phyloP scores from a whole-genome alignment of 30 jellyfish, hydroid and myxozoan genomes.

The Euphysa ruthae region DNA sequence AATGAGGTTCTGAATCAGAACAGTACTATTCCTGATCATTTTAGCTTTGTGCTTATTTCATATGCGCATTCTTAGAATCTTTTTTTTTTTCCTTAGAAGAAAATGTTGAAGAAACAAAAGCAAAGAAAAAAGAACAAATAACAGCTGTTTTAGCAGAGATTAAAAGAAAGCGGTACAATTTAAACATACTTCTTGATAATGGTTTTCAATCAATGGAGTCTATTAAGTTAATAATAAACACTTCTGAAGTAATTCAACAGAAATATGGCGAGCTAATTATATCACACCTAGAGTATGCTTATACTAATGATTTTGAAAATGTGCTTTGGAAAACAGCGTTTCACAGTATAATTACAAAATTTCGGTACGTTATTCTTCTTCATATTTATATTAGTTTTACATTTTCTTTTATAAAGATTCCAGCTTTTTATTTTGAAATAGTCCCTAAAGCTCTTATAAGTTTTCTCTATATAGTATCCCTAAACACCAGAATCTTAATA shows the following conservation, averaged over 20 bases:
- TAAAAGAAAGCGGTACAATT: neutral
- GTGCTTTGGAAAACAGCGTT: conserved; percentile 72
- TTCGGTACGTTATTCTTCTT: conserved; percentile 7
- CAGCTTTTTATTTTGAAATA: too few species aligned
- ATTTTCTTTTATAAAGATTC: too few species aligned
- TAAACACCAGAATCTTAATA: too few species aligned
- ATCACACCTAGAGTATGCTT: conserved; percentile 56
- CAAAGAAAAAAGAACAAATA: neutral
- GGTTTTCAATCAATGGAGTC: conserved; percentile 33
- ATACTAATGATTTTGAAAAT: conserved; percentile 58
- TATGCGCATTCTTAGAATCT: too few species aligned
- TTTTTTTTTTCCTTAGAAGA: too few species aligned
- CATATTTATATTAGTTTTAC: neutral
- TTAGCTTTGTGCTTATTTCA: too few species aligned
- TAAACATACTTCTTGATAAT: conserved; percentile 26
- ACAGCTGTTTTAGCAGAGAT: neutral
- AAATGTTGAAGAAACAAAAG: neutral
- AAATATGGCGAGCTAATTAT: conserved; percentile 58
- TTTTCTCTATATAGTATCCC: too few species aligned
- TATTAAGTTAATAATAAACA: conserved; percentile 32
- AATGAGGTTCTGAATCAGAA: too few species aligned
- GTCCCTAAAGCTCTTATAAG: too few species aligned
- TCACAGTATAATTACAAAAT: conserved; percentile 55
- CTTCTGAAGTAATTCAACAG: conserved; percentile 58
- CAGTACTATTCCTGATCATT: too few species aligned